Conservation (phyloP, 2,797 vertebrate genomes). For the Pseudocheirus occidentalis region DNA sequence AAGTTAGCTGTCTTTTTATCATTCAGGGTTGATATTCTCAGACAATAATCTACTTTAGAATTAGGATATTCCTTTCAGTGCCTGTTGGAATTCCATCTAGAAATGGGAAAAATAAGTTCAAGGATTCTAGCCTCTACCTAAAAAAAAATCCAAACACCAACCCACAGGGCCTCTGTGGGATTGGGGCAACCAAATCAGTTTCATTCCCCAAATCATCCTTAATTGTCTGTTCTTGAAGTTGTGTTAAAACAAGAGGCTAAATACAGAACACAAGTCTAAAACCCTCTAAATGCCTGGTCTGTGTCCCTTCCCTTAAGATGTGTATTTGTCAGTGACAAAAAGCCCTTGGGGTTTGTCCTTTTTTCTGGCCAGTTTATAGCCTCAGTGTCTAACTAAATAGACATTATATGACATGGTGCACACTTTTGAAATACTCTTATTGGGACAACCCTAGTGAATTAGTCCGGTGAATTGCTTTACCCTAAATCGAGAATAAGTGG, state of each 20-base stretch:
- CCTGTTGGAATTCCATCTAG: too few relatives aligned
- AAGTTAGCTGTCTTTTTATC: background rate
- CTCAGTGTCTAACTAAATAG: background rate
- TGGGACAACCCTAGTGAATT: background rate
- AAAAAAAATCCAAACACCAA: too few relatives aligned
- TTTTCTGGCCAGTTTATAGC: background rate
- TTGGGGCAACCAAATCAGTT: too few relatives aligned
- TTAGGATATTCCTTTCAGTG: too few relatives aligned
- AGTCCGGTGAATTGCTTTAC: background rate
- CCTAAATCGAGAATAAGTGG: background rate
- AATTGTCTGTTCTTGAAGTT: too few relatives aligned
- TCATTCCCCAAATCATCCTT: too few relatives aligned
- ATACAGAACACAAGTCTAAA: background rate
- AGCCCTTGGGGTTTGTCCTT: background rate
- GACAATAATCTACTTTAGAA: too few relatives aligned
- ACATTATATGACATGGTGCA: background rate
- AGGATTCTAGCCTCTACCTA: too few relatives aligned
- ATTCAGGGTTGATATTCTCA: too few relatives aligned
- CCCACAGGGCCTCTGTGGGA: too few relatives aligned
- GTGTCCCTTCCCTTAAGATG: background rate
- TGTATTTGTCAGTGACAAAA: background rate
- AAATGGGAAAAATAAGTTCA: too few relatives aligned
- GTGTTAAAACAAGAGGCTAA: too few relatives aligned
- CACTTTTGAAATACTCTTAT: background rate
- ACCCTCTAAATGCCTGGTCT: background rate